Base-by-base conservation (phyloP, 1,140 invertebrate species). In the Agrypnia vestita region DNA sequence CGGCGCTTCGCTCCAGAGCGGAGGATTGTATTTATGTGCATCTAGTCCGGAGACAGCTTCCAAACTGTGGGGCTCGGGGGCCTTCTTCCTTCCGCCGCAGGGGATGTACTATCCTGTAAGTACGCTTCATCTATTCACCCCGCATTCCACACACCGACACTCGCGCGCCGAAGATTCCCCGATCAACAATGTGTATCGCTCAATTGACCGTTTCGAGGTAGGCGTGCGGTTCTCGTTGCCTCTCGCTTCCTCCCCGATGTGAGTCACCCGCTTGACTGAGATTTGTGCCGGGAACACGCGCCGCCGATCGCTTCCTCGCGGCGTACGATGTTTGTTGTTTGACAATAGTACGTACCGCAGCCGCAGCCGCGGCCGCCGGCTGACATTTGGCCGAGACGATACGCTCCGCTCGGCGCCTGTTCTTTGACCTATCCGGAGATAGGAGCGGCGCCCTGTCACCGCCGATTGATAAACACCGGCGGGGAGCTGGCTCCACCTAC, bases 91-190 rank as follows among this genome's bases (percentile, higher is more conserved):
- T 93, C 94, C 95, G 93, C 94, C 94, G 89, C 95, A 96, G 93
- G 95, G 95, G 92, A 95, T 96, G 93, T 96, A 96, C 91, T 96
- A 96, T 92, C 95, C 94, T 93, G 95, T 96, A 92, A 96, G 95
- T 94, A 89, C 85, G 12, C 49, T 67, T 75, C 53, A 71, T 21
- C 51, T 72, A 55, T 35, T 64, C 25, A 12, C 53, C 56, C 19
- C 46, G 15, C 35, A n/a, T 25, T 73, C 35, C 21, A 25, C 61
- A 69, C 69, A 51, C 62, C 3, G 13, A 43, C 74, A 12, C 11
- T 43, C 47, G 12, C 75, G 46, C 74, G 13, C 35, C 1, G 6
- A n/a, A 72, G 35, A 69, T 78, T 72, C 62, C 47, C 78, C 46
- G 69, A 73, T 73, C 77, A 79, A 79, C 77, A 79, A 79, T 73